Evolutionary conservation across 2,113 vertebrate species (phyloP), one percentile per base, ranked within the genome.

Genomic region (Myxocyprinus asiaticus): DNA sequence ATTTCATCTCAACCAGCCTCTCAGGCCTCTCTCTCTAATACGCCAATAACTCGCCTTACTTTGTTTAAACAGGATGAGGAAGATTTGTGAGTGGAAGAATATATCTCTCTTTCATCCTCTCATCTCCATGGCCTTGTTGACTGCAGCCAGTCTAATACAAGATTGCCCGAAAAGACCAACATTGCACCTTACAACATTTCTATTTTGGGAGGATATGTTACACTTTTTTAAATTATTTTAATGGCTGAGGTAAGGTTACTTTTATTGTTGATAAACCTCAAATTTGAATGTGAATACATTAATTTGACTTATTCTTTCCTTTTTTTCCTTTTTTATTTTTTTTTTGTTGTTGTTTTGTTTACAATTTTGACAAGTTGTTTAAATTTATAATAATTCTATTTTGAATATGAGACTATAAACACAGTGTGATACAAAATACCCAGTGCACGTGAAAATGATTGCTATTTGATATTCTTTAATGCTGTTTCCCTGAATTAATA

Each of bases 41-140:
- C 81, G 59, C 78, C 86, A 89, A 89, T 67, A 89, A 87, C 82
- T 72, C 63, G 3, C 76, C 82, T 79, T 82, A 76, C 86, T 89
- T 82, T 91, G 81, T 91, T 91, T 91, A 90, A 90, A 84, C 70
- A 84, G 91, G 89, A 89, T 89, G 22, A 33, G 22, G 22, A 33
- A 33, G 22, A 33, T 33, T 33, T 33, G 22, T 78, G 85, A 48
- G 53, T 11, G 43, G 8, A 67, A 55, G 65, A 79, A 74, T 42
- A 78, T 9, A 73, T 64, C 33, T 55, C 10, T 56, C 9, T 83
- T 65, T 71, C 74, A 77, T 72, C 74, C 11, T 33, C 77, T 64
- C 78, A 80, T 82, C 74, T 65, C n/a, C 44, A 22, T 45, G 45
- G 48, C 42, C 51, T 48, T 48, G 6, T 48, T 48, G 47, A 48